phyloP scores from a whole-genome alignment of 2,888 invertebrate species.

The Mesopsocus fuscifrons region DNA sequence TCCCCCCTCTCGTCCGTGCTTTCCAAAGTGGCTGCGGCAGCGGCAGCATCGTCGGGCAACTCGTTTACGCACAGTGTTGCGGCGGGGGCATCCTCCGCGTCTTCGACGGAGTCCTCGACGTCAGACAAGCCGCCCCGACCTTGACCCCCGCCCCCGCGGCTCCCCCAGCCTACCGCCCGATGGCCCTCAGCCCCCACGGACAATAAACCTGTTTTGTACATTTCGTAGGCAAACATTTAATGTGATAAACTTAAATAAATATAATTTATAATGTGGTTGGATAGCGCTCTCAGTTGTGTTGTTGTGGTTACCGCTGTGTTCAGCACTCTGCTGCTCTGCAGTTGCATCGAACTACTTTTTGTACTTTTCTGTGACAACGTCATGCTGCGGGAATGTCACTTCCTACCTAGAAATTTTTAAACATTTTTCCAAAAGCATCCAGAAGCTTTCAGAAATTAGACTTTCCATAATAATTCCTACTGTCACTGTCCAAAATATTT shows the following conservation, averaged over 20 bases:
- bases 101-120: slow-evolving; percentile 31
- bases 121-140: slow-evolving; percentile 22
- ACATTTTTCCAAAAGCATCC: no score
- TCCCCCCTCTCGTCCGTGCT: slow-evolving; percentile 21
- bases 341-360: no score
- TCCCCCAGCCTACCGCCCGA: slow-evolving; percentile 10
- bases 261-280: background rate
- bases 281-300: no score
- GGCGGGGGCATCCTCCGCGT: slow-evolving; percentile 27
- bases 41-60: slow-evolving; percentile 20
- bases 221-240: background rate
- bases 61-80: slow-evolving; percentile 17
- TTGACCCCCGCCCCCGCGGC: slow-evolving; percentile 11
- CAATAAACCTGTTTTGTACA: slow-evolving; percentile 7
- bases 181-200: slow-evolving; percentile 4
- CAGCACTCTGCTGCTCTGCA: no score
- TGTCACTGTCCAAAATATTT: no score
- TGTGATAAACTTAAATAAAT: background rate
- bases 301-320: no score
- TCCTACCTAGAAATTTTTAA: no score
- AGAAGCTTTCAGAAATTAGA: no score
- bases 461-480: no score
- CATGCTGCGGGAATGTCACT: no score
- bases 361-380: no score
- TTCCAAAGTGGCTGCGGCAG: slow-evolving; percentile 24